Percentiles rank a stretch among this genome's conserved stretches.
Evolutionary conservation across 2,113 vertebrate species (phyloP).

Genomic region (Syngnathus floridae): DNA sequence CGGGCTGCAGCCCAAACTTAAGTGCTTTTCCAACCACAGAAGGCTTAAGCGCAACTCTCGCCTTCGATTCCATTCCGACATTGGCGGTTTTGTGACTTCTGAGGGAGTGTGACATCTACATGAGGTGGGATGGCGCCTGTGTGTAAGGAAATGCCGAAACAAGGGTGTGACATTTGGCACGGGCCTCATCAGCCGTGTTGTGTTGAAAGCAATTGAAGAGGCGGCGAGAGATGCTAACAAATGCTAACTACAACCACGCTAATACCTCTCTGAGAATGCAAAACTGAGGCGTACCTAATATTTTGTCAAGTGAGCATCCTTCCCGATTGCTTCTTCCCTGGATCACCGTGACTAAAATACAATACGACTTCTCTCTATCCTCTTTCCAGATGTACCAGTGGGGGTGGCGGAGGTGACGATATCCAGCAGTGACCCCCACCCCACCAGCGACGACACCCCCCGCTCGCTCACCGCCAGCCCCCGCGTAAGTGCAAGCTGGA

Average conservation of each 20-base stretch:
- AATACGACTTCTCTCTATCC: constrained; percentile 34
- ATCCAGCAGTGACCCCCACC: constrained; percentile 83
- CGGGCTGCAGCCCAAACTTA: constrained; percentile 35
- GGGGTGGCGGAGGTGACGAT: constrained; percentile 79
- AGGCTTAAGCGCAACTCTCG: constrained; percentile 52
- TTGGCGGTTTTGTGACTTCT: not conserved
- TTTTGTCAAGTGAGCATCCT: not conserved
- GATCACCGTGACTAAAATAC: constrained; percentile 28
- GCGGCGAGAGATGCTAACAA: too few relatives aligned
- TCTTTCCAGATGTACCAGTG: constrained; percentile 77
- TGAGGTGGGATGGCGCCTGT: too few relatives aligned
- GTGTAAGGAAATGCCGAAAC: too few relatives aligned
- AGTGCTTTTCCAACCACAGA: constrained; percentile 67
- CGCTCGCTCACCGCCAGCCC: constrained; percentile 81
- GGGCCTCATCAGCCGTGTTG: too few relatives aligned
- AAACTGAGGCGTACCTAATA: not conserved
- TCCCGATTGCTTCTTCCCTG: constrained; percentile 1
- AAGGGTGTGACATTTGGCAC: too few relatives aligned
- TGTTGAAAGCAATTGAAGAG: too few relatives aligned
- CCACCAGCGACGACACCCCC: constrained; percentile 84
- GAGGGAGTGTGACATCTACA: too few relatives aligned
- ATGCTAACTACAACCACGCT: not conserved
- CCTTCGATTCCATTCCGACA: constrained; percentile 52
- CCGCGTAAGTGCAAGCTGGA: constrained; percentile 61
- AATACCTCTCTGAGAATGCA: not conserved